A percentile compares a stretch with the other conserved stretches of the same genome.
phyloP scores from a whole-genome alignment of 1,140 invertebrate species.

The Drosophila arizonae region DNA sequence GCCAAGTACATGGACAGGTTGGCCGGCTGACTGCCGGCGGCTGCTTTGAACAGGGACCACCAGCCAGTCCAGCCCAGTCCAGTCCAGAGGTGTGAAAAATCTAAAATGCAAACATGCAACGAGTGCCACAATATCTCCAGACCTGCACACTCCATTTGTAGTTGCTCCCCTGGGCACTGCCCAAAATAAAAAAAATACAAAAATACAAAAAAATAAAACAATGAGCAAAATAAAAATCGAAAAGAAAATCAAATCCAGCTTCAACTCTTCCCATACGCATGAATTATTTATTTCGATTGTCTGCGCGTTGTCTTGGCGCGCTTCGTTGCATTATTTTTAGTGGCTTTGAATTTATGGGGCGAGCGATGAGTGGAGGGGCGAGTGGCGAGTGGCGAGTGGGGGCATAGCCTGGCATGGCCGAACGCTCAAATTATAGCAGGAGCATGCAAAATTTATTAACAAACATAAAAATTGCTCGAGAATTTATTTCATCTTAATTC shows the following conservation, averaged over 20 bases:
- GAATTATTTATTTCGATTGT: slow-evolving; percentile 81
- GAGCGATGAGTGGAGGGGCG: slow-evolving; percentile 1
- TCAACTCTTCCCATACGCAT: slow-evolving; percentile 53
- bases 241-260: slow-evolving; percentile 24
- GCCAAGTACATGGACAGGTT: slow-evolving; percentile 68
- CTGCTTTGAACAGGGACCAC: slow-evolving; percentile 73
- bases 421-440: slow-evolving; percentile 77
- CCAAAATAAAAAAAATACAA: slow-evolving; percentile 47
- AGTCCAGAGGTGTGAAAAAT: slow-evolving; percentile 71
- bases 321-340: slow-evolving; percentile 55
- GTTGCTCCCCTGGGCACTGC: slow-evolving; percentile 71
- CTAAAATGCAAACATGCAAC: slow-evolving; percentile 76
- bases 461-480: slow-evolving; percentile 78
- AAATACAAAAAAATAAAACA: slow-evolving; percentile 19
- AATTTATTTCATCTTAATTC: slow-evolving; percentile 83
- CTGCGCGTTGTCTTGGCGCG: slow-evolving; percentile 27
- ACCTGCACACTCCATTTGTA: slow-evolving; percentile 66
- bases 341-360: slow-evolving; percentile 42
- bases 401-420: slow-evolving; percentile 5
- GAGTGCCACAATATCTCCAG: slow-evolving; percentile 24
- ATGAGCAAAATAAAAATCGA: neutral
- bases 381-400: neutral
- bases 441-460: slow-evolving; percentile 82
- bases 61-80: slow-evolving; percentile 29
- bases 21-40: slow-evolving; percentile 62